These are phyloP conservation scores for Manacus vitellinus DNA, from an alignment of 2,113 vertebrate species.

Conservation along the genomic window DNA sequence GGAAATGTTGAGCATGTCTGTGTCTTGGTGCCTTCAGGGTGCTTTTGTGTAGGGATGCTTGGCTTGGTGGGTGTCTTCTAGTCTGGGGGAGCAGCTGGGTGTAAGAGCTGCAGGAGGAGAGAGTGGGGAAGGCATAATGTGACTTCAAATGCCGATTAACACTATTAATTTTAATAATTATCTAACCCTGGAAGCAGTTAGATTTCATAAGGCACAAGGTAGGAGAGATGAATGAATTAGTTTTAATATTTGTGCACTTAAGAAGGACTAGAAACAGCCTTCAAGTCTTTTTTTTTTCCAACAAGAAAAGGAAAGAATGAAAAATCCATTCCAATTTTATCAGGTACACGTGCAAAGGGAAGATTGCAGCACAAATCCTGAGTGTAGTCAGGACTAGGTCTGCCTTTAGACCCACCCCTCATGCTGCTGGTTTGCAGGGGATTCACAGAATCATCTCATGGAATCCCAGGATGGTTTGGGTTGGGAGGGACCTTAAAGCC, in stretches of 20 bases:
- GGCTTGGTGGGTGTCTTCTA: not conserved
- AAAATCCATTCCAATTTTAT: not conserved
- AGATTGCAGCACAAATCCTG: not conserved
- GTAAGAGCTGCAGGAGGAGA: not conserved
- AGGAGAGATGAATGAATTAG: not conserved
- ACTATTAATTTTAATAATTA: not conserved
- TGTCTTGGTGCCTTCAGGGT: not conserved
- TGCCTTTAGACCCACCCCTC: not conserved
- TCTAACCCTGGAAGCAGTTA: not conserved
- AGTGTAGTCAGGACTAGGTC: not conserved
- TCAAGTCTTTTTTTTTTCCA: not conserved
- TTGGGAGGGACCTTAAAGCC: not conserved
- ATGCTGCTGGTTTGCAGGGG: fast-evolving
- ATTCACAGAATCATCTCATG: not conserved
- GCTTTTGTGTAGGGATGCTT: not conserved
- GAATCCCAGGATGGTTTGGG: not conserved
- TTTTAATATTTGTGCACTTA: not conserved
- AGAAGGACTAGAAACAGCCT: not conserved
- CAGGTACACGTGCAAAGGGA: fast-evolving
- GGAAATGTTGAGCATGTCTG: not conserved
- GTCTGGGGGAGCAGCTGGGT: not conserved
- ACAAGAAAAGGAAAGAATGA: not conserved
- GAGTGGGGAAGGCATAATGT: not conserved
- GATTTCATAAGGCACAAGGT: fast-evolving
- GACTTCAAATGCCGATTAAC: not conserved